phyloP scores from a whole-genome alignment of 35 echinoderm and acorn worm species.

The Heliocidaris tuberculata region DNA sequence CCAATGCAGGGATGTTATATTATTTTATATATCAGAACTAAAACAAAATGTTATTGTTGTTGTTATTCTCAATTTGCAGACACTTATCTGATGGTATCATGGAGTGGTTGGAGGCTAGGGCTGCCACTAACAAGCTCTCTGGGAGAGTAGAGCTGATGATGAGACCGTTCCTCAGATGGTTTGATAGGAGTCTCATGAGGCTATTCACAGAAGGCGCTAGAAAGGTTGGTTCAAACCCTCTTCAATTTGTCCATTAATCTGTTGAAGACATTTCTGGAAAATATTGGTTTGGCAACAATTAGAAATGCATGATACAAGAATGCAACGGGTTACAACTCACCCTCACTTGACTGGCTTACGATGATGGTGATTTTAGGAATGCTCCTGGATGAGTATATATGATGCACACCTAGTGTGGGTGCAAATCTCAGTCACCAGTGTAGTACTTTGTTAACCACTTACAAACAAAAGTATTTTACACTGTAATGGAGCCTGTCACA shows the following conservation, averaged over 20 bases:
- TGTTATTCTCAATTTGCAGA: conserved; percentile 47
- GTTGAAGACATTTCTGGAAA: not conserved
- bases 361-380: no score
- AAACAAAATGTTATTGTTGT: not conserved
- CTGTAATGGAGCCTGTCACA: no score
- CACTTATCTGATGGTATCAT: conserved; percentile 53
- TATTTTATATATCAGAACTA: no score
- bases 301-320: not conserved
- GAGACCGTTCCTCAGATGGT: conserved; percentile 93
- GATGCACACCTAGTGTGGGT: no score
- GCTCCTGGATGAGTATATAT: no score
- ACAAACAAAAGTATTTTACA: no score
- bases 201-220: conserved; percentile 92
- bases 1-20: no score
- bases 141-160: conserved; percentile 83
- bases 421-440: no score
- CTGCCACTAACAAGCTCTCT: conserved; percentile 65
- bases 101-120: conserved; percentile 79
- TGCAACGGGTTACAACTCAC: no score
- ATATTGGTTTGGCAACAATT: not conserved
- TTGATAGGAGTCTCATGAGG: conserved; percentile 79
- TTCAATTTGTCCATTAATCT: not conserved
- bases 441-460: no score
- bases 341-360: no score
- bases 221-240: conserved; percentile 47